phyloP scores from a whole-genome alignment of 2,113 vertebrate genomes.

The Chaetura pelagica region DNA sequence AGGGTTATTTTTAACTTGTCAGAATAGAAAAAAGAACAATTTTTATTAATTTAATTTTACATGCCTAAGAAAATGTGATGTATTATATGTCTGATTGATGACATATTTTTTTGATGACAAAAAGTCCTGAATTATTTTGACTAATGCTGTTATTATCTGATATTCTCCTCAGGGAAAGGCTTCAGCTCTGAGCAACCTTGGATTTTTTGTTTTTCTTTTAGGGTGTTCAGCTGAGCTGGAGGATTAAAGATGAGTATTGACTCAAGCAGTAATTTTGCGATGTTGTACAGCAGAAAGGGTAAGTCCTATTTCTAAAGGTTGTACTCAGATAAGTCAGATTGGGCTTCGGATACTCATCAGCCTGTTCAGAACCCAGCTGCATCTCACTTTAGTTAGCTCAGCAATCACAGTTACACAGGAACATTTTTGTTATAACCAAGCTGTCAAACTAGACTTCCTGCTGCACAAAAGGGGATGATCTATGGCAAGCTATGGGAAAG shows the following conservation, averaged over 20 bases:
- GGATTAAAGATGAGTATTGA: not conserved
- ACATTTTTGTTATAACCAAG: not conserved
- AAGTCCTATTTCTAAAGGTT: not conserved
- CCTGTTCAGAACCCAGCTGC: not conserved
- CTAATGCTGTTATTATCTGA: not conserved
- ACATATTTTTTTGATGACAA: not conserved
- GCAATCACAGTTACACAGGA: not conserved
- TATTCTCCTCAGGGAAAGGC: not conserved
- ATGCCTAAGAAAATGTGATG: not conserved
- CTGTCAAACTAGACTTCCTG: not conserved
- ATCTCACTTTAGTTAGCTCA: not conserved
- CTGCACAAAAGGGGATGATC: not conserved
- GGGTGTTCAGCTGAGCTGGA: not conserved
- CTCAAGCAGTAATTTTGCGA: slow-evolving; percentile 4
- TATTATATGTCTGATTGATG: not conserved
- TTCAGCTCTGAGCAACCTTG: not conserved
- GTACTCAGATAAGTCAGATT: not conserved
- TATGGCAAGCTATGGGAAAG: not conserved
- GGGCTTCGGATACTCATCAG: not conserved
- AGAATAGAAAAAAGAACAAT: not conserved
- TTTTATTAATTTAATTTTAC: not conserved
- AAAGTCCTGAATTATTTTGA: not conserved
- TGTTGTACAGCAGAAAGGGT: not conserved
- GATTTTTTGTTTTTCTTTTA: slow-evolving; percentile 9
- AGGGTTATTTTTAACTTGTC: slow-evolving; percentile 6